Conservation (phyloP, 2,888 invertebrate genomes). For the Coronaproctus castanopsis region DNA sequence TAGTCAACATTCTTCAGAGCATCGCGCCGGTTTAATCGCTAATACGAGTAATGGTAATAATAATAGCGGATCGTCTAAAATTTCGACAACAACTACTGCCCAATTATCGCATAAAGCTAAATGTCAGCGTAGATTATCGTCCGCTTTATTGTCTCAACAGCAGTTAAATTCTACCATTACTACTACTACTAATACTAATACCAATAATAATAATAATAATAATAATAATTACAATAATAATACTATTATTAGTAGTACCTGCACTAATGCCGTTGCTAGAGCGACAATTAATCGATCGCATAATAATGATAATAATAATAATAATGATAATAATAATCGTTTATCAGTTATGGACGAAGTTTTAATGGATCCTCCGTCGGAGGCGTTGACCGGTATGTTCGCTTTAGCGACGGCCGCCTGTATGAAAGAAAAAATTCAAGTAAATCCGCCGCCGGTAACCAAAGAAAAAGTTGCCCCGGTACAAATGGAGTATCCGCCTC, state of each 20-base stretch:
- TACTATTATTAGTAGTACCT: neutral
- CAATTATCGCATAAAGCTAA: neutral
- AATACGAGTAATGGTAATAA: neutral
- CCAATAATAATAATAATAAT: too few relatives aligned
- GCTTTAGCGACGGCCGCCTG: neutral
- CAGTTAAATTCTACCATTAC: neutral
- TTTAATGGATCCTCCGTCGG: neutral
- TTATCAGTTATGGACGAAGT: too few relatives aligned
- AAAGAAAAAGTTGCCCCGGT: neutral
- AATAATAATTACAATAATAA: too few relatives aligned
- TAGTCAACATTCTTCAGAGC: neutral
- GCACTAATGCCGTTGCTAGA: neutral
- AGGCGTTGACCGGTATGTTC: neutral
- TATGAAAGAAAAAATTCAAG: neutral
- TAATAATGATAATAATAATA: too few relatives aligned
- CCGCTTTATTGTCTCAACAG: neutral
- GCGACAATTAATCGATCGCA: neutral
- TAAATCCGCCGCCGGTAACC: neutral
- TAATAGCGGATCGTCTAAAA: neutral
- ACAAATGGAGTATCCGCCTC: neutral
- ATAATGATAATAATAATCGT: too few relatives aligned
- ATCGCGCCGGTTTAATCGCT: neutral
- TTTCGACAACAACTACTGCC: neutral
- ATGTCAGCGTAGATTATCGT: neutral
- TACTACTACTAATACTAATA: neutral